Percentiles rank a stretch among this genome's conserved stretches.
Evolutionary conservation across 2,888 invertebrate genomes (phyloP).

Genomic region (Crossocerus cetratus): DNA sequence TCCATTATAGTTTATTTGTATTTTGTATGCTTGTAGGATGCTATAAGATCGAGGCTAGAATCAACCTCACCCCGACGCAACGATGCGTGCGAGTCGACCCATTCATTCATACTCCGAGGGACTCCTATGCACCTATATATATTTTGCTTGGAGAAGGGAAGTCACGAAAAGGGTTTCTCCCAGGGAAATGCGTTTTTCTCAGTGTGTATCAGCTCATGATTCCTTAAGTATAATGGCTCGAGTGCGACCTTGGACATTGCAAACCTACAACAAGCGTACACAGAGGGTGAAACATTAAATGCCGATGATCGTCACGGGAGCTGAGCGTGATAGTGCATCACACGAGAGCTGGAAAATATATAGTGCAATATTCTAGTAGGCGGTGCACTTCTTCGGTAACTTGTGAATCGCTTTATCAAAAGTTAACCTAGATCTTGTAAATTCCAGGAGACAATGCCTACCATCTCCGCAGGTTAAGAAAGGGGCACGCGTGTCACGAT

Average conservation of each 20-base stretch:
- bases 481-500: neutral
- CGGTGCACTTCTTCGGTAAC: too few species aligned
- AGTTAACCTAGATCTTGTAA: too few species aligned
- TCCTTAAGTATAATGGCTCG: neutral
- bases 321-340: neutral
- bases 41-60: neutral
- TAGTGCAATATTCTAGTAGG: neutral
- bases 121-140: too few species aligned
- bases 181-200: conserved; percentile 2
- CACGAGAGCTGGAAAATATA: neutral
- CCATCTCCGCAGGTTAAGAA: neutral
- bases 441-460: too few species aligned
- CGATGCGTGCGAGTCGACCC: conserved; percentile 4
- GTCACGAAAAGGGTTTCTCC: conserved; percentile 5
- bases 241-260: neutral
- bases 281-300: neutral
- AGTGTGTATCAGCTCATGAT: neutral
- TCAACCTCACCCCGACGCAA: conserved; percentile 8
- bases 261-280: neutral
- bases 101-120: conserved; percentile 14
- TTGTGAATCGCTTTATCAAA: too few species aligned
- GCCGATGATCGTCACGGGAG: conserved; percentile 6
- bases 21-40: neutral
- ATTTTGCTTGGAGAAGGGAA: neutral
- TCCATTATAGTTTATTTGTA: neutral